Evolutionary conservation across 1,140 invertebrate species (phyloP), one percentile per base, ranked within the genome.

Genomic region (Pogonomyrmex barbatus): DNA sequence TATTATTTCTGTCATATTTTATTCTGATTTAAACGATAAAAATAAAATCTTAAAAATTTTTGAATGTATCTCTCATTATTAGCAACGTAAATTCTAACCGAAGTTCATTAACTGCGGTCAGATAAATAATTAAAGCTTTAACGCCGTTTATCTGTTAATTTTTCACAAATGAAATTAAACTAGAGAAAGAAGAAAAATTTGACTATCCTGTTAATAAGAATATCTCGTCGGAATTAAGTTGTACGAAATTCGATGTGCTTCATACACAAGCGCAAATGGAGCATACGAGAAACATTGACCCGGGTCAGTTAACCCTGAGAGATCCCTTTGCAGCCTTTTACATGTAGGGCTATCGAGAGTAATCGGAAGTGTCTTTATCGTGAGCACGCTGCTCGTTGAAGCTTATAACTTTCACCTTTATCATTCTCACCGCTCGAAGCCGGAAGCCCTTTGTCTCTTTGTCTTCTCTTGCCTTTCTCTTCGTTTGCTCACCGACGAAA

Each of bases 401-500:
- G 82, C 86, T 77, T 78, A 68, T 68, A 78, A 87, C 82, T 87
- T 78, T 71, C 73, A 60, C 82, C 81, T 78, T 84, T 76, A 77
- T 85, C 82, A 85, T 70, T 85, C 83, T 47, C 54, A 60, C 12
- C 33, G 63, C 73, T 54, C 45, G 47, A 56, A 70, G 60, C 73
- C 62, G 70, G 47, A 85, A 85, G 62, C 36, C 47, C 75, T 85
- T 85, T 77, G 56, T 88, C 81, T 87, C 82, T 88, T 76, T 84
- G 76, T 87, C 77, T 67, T 60, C 65, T 30, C 71, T 79, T 62
- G 39, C 39, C 24, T 36, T 70, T 42, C 30, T 50, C 39, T 56
- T 67, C 47, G 33, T 84, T 77, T 33, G 47, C 5, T 85, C 24
- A 77, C 17, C 30, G 45, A 47, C 10, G 54, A 71, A 76, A 62